Percentiles rank a stretch among this genome's conserved stretches.
Conservation (phyloP, 2,797 vertebrate genomes). For the Okamejei kenojei region DNA sequence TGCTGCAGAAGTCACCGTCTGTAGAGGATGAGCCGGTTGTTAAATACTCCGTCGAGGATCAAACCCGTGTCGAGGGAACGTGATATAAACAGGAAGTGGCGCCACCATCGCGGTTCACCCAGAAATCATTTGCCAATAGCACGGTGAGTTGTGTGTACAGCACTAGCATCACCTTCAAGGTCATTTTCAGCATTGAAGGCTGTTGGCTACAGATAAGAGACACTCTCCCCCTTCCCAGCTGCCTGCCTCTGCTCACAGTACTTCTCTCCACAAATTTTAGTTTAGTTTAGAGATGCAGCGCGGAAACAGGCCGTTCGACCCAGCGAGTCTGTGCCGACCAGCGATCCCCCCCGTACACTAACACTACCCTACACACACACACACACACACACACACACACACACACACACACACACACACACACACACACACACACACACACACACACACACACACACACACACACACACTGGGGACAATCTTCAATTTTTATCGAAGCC, state of each 20-base stretch:
- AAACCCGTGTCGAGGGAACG: not conserved
- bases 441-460: too few species aligned
- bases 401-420: too few species aligned
- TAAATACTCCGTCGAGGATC: constrained; percentile 1
- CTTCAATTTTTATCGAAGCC: too few species aligned
- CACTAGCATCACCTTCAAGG: constrained; percentile 47
- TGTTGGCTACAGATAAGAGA: constrained; percentile 46
- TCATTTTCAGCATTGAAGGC: constrained; percentile 44
- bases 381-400: too few species aligned
- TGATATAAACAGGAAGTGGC: not conserved
- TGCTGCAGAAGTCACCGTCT: not conserved
- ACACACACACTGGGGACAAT: too few species aligned
- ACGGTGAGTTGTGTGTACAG: constrained; percentile 41
- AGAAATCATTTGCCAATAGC: constrained; percentile 45
- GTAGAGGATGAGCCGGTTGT: not conserved
- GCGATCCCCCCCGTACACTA: too few species aligned
- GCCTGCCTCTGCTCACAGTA: constrained; percentile 33
- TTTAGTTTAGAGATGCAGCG: too few species aligned
- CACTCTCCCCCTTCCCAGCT: constrained; percentile 46
- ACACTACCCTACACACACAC: too few species aligned
- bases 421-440: too few species aligned
- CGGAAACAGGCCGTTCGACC: too few species aligned
- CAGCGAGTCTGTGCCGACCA: too few species aligned
- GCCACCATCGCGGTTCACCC: constrained; percentile 47
- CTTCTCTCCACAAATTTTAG: constrained; percentile 40